A percentile compares a stretch with the other conserved stretches of the same genome.
Evolutionary conservation across 2,888 invertebrate species (phyloP).

Genomic region (Synergus laeviventris): DNA sequence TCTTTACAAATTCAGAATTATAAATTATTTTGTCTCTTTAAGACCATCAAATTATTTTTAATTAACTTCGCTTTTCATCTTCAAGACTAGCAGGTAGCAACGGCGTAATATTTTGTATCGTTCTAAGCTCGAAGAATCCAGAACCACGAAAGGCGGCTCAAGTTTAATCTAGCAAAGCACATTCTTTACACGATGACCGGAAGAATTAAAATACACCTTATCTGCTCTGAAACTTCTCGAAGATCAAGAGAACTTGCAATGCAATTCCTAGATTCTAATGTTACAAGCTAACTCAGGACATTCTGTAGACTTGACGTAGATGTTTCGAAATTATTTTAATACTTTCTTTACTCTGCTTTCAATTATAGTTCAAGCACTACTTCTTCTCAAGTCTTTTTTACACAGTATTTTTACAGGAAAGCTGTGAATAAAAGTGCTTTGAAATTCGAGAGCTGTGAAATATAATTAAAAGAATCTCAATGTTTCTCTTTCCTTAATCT

Average conservation of each 20-base stretch:
- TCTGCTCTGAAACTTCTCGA: background rate
- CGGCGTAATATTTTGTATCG: background rate
- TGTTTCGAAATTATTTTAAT: background rate
- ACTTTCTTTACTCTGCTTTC: no score
- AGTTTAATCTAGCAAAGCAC: background rate
- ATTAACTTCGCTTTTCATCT: background rate
- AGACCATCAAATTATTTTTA: background rate
- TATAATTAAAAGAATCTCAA: no score
- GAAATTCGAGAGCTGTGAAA: no score
- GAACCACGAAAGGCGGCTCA: background rate
- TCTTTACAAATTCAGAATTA: no score
- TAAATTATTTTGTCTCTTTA: no score
- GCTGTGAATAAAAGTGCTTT: no score
- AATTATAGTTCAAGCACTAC: no score
- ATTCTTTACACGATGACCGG: slow-evolving; percentile 9
- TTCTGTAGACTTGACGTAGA: background rate
- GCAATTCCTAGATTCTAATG: slow-evolving; percentile 16
- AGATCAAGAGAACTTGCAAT: background rate
- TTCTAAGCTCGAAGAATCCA: background rate
- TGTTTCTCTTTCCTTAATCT: background rate
- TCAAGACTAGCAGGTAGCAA: background rate
- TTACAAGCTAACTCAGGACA: background rate
- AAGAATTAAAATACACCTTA: slow-evolving; percentile 27
- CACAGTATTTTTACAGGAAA: no score
- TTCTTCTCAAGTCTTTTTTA: no score